Evolutionary conservation across 64 coral and sea anemone genomes (phyloP), one percentile per base, ranked within the genome.

Genomic region (Platygyra sinensis): DNA sequence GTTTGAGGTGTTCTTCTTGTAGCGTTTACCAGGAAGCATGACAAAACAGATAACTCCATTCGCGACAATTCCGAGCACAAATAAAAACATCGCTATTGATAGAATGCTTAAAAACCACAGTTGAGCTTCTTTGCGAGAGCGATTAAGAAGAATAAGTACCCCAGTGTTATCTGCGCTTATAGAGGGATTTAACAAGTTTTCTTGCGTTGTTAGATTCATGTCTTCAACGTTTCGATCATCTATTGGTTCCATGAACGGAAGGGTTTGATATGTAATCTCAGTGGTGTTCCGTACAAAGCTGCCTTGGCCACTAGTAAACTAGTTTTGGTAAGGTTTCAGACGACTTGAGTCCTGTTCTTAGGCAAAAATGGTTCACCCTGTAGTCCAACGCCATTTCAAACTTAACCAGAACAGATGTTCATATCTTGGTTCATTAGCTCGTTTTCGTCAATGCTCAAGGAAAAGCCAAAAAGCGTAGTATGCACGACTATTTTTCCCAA

Each of bases 21-120:
- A 78, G 9, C 71, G 59, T 19, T 65, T 86, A 36, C 33, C n/a
- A n/a, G n/a, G 57, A 16, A 84, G 36, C 89, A 91, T 91, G 8
- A 91, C 89, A 13, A 65, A 30, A n/a, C 79, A 91, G 22, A 86
- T 60, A 6, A 84, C 29, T 9, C 13, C 52, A 83, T 91, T 91
- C 22, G 57, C 29, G 10, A 86, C 24, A 36, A 91, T 91, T 27
- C 89, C 89, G 27, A 74, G 10, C 52, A 55, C 13, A 55, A 55
- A 76, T 32, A 88, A 42, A 24, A 74, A 36, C 11, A 67, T 10
- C 22, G 46, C n/a, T 1, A 67, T 39, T 15, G 54, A 28, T 4
- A 69, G 29, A 12, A 42, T 17, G n/a, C 52, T 39, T 55, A 57
- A 57, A 82, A 62, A 82, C 20, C 0, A 31, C 4, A 8, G 57